Percentiles rank a stretch among this genome's conserved stretches.
These are phyloP conservation scores for Grallaria varia DNA, from an alignment of 2,113 vertebrate species.

Conservation along the genomic window DNA sequence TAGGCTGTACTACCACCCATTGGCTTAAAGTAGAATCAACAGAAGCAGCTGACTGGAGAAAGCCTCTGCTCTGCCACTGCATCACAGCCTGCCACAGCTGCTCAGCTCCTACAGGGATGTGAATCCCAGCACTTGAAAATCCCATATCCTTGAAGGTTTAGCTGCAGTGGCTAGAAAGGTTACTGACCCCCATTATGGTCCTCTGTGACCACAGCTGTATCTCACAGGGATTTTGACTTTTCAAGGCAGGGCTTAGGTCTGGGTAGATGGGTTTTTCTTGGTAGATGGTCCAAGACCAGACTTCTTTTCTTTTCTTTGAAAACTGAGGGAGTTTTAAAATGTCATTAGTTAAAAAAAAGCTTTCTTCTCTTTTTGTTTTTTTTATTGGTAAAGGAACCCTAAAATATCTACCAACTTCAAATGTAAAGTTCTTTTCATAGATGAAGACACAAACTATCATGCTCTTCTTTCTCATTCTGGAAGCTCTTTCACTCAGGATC, in stretches of 20 bases:
- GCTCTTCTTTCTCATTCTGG: neutral
- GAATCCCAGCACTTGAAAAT: neutral
- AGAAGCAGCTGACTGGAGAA: neutral
- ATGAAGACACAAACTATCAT: neutral
- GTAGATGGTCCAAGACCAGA: neutral
- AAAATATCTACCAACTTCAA: neutral
- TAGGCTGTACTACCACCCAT: constrained; percentile 25
- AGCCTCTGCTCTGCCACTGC: neutral
- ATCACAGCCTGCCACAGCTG: neutral
- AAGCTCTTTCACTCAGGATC: neutral
- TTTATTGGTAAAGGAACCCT: neutral
- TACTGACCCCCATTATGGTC: accelerated
- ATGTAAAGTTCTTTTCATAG: neutral
- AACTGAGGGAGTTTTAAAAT: neutral
- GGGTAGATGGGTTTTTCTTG: neutral
- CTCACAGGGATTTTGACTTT: neutral
- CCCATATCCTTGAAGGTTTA: neutral
- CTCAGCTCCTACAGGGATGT: neutral
- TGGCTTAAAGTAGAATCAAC: neutral
- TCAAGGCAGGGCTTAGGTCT: neutral
- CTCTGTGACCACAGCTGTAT: neutral
- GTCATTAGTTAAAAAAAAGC: neutral
- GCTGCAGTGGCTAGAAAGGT: neutral
- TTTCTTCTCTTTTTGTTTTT: neutral
- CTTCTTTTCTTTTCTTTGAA: neutral